These are phyloP conservation scores for Ptilorrhoa leucosticta DNA, from an alignment of 2,113 vertebrate genomes.

Conservation along the genomic window DNA sequence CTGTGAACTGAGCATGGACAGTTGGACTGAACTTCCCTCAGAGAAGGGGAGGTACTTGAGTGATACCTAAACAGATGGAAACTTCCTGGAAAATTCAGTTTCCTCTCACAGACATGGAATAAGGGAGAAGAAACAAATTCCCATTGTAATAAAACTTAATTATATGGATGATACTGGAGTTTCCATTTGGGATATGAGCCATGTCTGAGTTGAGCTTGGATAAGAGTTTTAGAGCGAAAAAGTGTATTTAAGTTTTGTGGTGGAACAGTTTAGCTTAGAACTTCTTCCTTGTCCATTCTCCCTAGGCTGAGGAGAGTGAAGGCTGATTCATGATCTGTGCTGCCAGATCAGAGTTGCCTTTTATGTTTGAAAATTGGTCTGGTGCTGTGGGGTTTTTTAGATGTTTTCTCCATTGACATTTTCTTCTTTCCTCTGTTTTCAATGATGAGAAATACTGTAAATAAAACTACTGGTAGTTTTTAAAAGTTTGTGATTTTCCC, in stretches of 20 bases:
- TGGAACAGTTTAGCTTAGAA: neutral
- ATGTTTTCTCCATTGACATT: neutral
- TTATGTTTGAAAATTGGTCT: neutral
- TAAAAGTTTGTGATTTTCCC: neutral
- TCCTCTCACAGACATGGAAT: neutral
- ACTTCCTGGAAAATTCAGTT: neutral
- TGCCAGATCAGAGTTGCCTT: neutral
- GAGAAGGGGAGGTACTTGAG: neutral
- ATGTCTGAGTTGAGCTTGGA: neutral
- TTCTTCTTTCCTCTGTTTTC: neutral
- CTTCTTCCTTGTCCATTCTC: neutral
- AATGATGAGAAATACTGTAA: neutral
- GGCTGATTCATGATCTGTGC: neutral
- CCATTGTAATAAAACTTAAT: neutral
- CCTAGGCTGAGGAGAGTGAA: neutral
- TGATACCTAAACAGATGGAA: neutral
- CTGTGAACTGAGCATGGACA: neutral
- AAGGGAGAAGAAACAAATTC: neutral
- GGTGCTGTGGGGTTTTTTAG: neutral
- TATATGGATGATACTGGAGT: neutral
- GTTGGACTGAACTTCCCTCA: neutral
- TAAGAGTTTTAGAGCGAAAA: neutral
- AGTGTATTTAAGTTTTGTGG: rapidly evolving
- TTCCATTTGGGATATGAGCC: neutral
- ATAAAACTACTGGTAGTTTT: neutral